Base-by-base conservation (phyloP, 2,113 vertebrate genomes). In the Corythornis vintsioides region DNA sequence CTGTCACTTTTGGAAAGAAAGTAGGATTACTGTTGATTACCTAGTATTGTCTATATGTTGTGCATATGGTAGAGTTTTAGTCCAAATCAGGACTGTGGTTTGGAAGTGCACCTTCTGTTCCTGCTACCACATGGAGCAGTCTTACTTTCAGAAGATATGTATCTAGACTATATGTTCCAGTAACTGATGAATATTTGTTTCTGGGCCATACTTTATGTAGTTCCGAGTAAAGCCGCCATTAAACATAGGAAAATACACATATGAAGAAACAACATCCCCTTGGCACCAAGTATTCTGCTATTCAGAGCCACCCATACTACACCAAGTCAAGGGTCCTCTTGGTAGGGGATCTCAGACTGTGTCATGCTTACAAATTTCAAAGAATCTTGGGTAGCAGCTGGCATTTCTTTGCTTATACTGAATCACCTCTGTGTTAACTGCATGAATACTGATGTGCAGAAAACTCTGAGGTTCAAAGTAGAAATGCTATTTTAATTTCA, bases 321-420 rank as follows among this genome's bases (percentile, higher is more conserved):
- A 7, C n/a, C 42, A n/a, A 2, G 8, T 15, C 0, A 1, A 33
- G 24, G 11, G 6, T 3, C 1, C 7, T 35, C 20, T n/a, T 15
- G 11, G 10, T 20, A 6, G 48, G 13, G 13, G 16, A 25, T 17
- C 65, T 57, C 43, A 38, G 35, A 9, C 31, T 47, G 48, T 21
- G 35, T 74, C 18, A 1, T 47, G 42, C 29, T 88, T n/a, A 28
- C 4, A 35, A 6, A 31, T 59, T 53, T 47, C 48, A 25, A 5
- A 77, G 64, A 15, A 52, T 9, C 14, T 31, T 71, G 28, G 15
- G 33, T 74, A 38, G 31, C 53, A 91, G 70, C 65, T 56, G 15
- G 16, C 11, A 35, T 43, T 26, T 17, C 13, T 29, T 26, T 66
- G 13, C 33, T 56, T 42, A 9, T 28, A 7, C 33, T 55, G 66